Evolutionary conservation across 1,140 invertebrate species (phyloP).

Genomic region (Calephelis virginiensis): DNA sequence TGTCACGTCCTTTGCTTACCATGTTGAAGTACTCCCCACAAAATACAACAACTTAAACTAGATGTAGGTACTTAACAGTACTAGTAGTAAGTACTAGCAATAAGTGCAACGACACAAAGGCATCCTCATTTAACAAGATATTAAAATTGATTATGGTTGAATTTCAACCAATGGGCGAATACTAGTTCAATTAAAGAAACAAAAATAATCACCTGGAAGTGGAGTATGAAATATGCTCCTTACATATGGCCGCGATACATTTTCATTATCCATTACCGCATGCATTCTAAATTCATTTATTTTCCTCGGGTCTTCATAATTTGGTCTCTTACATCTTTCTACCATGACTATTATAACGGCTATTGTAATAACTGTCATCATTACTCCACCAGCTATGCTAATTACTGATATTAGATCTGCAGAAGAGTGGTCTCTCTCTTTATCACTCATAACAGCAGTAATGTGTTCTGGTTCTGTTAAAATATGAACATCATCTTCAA

Average conservation of each 20-base stretch:
- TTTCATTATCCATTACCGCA: constrained; percentile 70
- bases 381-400: constrained; percentile 71
- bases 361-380: constrained; percentile 73
- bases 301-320: constrained; percentile 66
- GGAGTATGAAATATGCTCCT: constrained; percentile 79
- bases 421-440: constrained; percentile 58
- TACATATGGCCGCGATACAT: constrained; percentile 65
- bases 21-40: no score
- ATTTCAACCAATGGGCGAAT: no score
- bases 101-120: no score
- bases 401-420: constrained; percentile 71
- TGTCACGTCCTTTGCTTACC: no score
- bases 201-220: constrained; percentile 69
- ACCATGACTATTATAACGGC: constrained; percentile 73
- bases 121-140: no score
- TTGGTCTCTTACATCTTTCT: constrained; percentile 62
- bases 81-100: no score
- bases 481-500: constrained; percentile 75
- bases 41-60: no score
- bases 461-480: constrained; percentile 78
- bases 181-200: not conserved
- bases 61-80: no score
- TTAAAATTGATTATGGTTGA: no score
- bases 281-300: constrained; percentile 68
- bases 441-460: constrained; percentile 73